phyloP scores from a whole-genome alignment of 2,888 invertebrate genomes.

The Meiosimyza platycephala region DNA sequence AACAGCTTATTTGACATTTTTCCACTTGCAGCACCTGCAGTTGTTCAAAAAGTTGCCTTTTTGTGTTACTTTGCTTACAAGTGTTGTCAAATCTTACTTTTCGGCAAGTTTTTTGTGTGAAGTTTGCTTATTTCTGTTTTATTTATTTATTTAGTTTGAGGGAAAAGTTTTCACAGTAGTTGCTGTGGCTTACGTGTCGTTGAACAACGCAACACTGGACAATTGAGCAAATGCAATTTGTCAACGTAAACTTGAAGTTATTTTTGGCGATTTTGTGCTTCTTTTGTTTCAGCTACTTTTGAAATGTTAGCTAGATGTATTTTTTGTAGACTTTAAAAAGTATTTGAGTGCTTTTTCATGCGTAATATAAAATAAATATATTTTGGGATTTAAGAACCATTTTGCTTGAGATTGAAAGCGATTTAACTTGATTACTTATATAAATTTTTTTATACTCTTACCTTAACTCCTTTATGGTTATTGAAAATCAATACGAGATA shows the following conservation, averaged over 20 bases:
- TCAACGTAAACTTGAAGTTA: slow-evolving; percentile 62
- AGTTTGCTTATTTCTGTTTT: background rate
- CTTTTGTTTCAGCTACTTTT: background rate
- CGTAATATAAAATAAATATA: too few relatives aligned
- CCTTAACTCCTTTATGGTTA: too few relatives aligned
- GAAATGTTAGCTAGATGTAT: background rate
- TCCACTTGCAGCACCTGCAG: too few relatives aligned
- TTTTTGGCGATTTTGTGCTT: slow-evolving; percentile 44
- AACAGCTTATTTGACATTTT: too few relatives aligned
- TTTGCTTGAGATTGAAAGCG: too few relatives aligned
- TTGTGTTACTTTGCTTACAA: too few relatives aligned
- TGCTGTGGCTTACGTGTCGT: background rate
- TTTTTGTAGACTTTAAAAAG: background rate
- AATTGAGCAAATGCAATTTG: slow-evolving; percentile 56
- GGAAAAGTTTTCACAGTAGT: slow-evolving; percentile 9
- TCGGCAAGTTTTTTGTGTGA: background rate
- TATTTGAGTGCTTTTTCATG: too few relatives aligned
- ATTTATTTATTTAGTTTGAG: slow-evolving; percentile 3
- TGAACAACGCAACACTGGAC: slow-evolving; percentile 26
- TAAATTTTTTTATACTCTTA: too few relatives aligned
- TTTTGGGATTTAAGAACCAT: too few relatives aligned
- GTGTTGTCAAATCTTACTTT: background rate
- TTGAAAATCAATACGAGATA: too few relatives aligned
- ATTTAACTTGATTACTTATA: too few relatives aligned
- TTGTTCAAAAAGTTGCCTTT: too few relatives aligned